Percentiles rank a stretch among this genome's conserved stretches.
Evolutionary conservation across 2,797 vertebrate genomes (phyloP).

Genomic region (Odontamblyopus rebecca): DNA sequence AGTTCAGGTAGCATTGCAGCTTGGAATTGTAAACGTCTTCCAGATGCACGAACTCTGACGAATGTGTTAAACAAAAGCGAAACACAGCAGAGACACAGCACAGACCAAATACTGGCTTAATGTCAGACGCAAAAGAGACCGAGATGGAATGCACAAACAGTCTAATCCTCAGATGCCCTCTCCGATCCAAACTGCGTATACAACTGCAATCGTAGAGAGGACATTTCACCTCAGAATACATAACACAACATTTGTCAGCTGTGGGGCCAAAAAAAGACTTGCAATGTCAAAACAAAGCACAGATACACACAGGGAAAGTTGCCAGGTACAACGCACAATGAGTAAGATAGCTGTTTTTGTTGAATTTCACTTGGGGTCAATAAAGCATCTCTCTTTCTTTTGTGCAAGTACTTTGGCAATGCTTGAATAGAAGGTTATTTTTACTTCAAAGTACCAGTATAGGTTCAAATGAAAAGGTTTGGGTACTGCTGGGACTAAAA

Average conservation of each 20-base stretch:
- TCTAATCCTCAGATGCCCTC: slow-evolving; percentile 34
- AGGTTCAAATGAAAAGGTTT: too few relatives aligned
- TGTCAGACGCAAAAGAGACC: slow-evolving; percentile 19
- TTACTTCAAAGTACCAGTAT: too few relatives aligned
- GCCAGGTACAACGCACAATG: too few relatives aligned
- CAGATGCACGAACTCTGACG: neutral
- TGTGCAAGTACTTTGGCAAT: too few relatives aligned
- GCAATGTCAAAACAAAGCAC: neutral
- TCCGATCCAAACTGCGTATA: slow-evolving; percentile 44
- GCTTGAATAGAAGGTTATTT: too few relatives aligned
- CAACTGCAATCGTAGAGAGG: slow-evolving; percentile 28
- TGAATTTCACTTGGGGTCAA: too few relatives aligned
- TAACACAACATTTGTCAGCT: slow-evolving; percentile 24
- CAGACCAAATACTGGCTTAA: slow-evolving; percentile 49
- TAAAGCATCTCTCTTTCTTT: too few relatives aligned
- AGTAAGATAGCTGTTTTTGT: too few relatives aligned
- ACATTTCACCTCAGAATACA: slow-evolving; percentile 16
- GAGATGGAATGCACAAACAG: slow-evolving; percentile 25
- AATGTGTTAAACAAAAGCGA: slow-evolving; percentile 6
- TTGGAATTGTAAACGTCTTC: neutral
- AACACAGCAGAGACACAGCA: slow-evolving; percentile 26
- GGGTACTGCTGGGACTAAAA: too few relatives aligned
- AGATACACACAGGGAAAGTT: too few relatives aligned
- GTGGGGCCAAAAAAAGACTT: neutral
- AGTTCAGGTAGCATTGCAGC: neutral